Evolutionary conservation across 2,113 vertebrate species (phyloP), one percentile per base, ranked within the genome.

Genomic region (Solea senegalensis): DNA sequence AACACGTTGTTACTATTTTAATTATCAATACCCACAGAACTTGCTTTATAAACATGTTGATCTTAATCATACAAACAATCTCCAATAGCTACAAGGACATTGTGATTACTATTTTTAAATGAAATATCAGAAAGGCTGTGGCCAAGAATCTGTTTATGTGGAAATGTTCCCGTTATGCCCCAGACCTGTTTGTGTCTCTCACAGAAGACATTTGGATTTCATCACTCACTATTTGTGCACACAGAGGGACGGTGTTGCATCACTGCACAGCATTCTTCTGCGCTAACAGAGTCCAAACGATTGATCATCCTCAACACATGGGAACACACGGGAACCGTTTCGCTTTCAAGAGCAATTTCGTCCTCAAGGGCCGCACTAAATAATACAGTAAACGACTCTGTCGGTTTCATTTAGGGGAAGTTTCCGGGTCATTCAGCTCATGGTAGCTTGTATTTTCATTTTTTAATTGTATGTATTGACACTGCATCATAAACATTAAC

Each of bases 101-200:
- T 26, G 16, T 69, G 72, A 68, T 48, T 4, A 63, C 45, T 52
- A 70, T 59, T 59, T 39, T 58, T 10, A 15, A 26, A 49, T 61
- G 57, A 67, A 16, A 73, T 21, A 14, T 55, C 54, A 53, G 11
- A 79, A 58, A 67, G 9, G 1, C 45, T 44, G 34, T 8, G 26
- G 66, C 77, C 79, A 79, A 69, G 53, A 71, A 77, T 73, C 68
- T 78, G 75, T 85, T 85, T 75, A 12, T 65, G 67, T 79, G 67
- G 67, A 79, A 68, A 72, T 72, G 61, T 76, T 54, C 51, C 10
- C 43, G 53, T 84, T 78, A 83, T 68, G 21, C 72, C 55, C 62
- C 68, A 70, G 74, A 86, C 52, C 48, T 83, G 73, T 83, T 91
- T 88, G 48, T 76, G 48, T 76, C 83, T 79, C 51, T 76, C 67